Percentiles rank a stretch among this genome's conserved stretches.
Conservation (phyloP, 2,113 vertebrate genomes). For the Actenoides hombroni region DNA sequence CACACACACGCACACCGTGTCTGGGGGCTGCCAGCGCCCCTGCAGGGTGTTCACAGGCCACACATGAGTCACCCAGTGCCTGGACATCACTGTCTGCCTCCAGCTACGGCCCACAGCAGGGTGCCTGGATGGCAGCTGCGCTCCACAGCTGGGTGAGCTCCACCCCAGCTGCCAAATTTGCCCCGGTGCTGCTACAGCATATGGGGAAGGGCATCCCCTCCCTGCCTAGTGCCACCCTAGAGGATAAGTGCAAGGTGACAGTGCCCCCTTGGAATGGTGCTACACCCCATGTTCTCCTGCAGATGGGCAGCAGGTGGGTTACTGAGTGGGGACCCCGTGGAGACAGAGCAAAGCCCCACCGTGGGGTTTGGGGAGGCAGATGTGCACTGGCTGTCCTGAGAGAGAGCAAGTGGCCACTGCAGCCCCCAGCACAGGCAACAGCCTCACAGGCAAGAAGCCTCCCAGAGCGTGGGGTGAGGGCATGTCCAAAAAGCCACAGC, state of each 20-base stretch:
- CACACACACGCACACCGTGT: no score
- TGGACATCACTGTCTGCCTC: neutral
- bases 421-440: neutral
- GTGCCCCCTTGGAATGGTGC: neutral
- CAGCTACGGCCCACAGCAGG: neutral
- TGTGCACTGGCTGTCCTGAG: neutral
- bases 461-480: accelerated
- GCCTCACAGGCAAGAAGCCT: neutral
- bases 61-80: accelerated
- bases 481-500: neutral
- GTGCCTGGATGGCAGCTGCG: neutral
- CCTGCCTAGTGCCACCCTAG: neutral
- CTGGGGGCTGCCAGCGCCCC: neutral
- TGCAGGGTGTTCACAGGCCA: neutral
- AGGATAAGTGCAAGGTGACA: neutral
- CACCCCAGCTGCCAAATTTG: neutral
- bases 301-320: neutral
- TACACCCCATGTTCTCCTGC: no score
- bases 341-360: neutral
- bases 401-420: accelerated
- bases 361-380: neutral
- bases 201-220: neutral
- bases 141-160: neutral
- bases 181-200: accelerated
- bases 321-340: neutral